Evolutionary conservation across 2,888 invertebrate genomes (phyloP).

Genomic region (Drosophila eohydei): DNA sequence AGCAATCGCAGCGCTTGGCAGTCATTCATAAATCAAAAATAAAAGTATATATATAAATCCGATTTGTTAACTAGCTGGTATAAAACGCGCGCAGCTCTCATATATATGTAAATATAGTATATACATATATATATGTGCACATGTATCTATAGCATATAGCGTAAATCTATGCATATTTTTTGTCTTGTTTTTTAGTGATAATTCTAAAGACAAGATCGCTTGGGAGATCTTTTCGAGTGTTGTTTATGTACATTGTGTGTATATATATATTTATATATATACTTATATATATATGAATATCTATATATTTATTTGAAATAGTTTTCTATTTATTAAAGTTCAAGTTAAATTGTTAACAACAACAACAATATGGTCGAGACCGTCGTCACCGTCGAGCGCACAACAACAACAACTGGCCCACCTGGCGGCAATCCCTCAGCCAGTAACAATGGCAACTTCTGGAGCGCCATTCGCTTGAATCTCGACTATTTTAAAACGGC

Average conservation of each 20-base stretch:
- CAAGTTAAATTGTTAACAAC: slow-evolving; percentile 21
- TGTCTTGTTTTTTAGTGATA: slow-evolving; percentile 59
- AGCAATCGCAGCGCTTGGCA: slow-evolving; percentile 28
- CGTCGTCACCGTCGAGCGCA: slow-evolving; percentile 91
- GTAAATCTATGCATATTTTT: slow-evolving; percentile 30
- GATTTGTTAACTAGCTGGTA: slow-evolving; percentile 34
- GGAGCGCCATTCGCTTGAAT: slow-evolving; percentile 91
- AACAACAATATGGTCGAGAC: slow-evolving; percentile 91
- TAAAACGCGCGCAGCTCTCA: slow-evolving; percentile 34
- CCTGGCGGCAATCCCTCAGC: slow-evolving; percentile 74
- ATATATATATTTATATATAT: slow-evolving; percentile 18
- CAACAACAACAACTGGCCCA: slow-evolving; percentile 85
- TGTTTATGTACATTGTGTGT: slow-evolving; percentile 6
- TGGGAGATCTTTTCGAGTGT: slow-evolving; percentile 38
- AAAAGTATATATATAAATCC: slow-evolving; percentile 15
- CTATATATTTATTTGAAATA: slow-evolving; percentile 52
- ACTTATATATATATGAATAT: neutral
- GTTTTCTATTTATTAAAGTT: slow-evolving; percentile 31
- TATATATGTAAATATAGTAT: slow-evolving; percentile 33
- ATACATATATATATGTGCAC: slow-evolving; percentile 7
- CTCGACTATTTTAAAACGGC: slow-evolving; percentile 91
- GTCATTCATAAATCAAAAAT: slow-evolving; percentile 15
- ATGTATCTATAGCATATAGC: slow-evolving; percentile 31
- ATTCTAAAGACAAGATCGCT: slow-evolving; percentile 29
- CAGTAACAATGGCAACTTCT: slow-evolving; percentile 82